These are phyloP conservation scores for Willisornis vidua DNA, from an alignment of 2,113 vertebrate genomes.

Conservation along the genomic window DNA sequence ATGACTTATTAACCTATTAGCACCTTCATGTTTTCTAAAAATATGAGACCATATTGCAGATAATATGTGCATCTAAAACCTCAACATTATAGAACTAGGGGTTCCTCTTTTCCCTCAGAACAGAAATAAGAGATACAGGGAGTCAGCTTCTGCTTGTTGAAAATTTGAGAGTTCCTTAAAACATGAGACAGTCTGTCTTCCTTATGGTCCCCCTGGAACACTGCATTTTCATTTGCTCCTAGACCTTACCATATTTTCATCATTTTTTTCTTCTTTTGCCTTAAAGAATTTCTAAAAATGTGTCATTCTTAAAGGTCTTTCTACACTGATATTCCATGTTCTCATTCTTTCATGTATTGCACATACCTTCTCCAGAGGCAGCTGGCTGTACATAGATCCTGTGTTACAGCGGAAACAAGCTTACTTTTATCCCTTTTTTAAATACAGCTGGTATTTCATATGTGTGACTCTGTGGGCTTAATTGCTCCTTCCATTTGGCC, in stretches of 20 bases:
- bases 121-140: neutral
- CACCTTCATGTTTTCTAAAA: neutral
- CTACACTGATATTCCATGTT: neutral
- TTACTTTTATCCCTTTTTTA: neutral
- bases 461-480: neutral
- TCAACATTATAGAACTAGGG: neutral
- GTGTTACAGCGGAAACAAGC: neutral
- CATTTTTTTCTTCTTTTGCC: neutral
- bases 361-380: neutral
- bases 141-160: neutral
- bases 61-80: neutral
- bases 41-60: neutral
- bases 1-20: neutral
- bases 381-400: neutral
- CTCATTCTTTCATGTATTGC: neutral
- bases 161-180: neutral
- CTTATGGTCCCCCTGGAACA: neutral
- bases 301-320: neutral
- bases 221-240: neutral
- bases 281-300: neutral
- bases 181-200: neutral
- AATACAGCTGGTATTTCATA: neutral
- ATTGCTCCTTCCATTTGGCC: slow-evolving; percentile 1
- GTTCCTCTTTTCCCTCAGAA: neutral
- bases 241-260: neutral